Conservation (phyloP, 2,888 invertebrate genomes). For the Tenthredo amoena region DNA sequence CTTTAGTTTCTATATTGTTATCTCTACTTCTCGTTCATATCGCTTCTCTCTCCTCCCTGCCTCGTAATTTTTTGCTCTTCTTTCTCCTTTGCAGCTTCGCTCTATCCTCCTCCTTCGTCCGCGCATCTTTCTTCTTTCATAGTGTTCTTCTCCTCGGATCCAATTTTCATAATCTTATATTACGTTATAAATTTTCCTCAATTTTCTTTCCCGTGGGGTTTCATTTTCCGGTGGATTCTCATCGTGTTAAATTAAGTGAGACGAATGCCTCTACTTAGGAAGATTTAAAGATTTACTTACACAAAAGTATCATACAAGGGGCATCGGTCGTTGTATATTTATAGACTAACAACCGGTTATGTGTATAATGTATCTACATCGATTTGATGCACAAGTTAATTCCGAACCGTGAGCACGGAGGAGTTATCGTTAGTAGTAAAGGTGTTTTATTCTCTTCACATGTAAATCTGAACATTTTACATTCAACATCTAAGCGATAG, state of each 20-base stretch:
- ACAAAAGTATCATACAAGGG: neutral
- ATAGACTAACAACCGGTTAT: slow-evolving; percentile 38
- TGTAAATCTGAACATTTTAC: neutral
- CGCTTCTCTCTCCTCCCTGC: neutral
- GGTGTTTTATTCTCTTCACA: neutral
- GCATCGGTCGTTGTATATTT: slow-evolving; percentile 35
- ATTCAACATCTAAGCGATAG: neutral
- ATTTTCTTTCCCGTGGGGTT: neutral
- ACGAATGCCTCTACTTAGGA: neutral
- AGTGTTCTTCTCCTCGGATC: neutral
- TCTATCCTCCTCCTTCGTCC: neutral
- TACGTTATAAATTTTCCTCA: neutral
- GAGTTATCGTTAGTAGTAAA: neutral
- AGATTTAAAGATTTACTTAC: neutral
- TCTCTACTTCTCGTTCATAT: neutral
- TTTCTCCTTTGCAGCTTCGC: neutral
- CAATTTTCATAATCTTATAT: neutral
- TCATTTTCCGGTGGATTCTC: neutral
- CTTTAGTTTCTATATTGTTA: neutral
- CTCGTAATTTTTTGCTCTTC: neutral
- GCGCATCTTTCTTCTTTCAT: neutral
- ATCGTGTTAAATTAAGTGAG: neutral
- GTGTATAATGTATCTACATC: slow-evolving; percentile 23
- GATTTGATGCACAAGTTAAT: slow-evolving; percentile 23
- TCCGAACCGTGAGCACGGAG: slow-evolving; percentile 1